Conservation (phyloP, 2,113 vertebrate species). For the Rhodinocichla rosea region DNA sequence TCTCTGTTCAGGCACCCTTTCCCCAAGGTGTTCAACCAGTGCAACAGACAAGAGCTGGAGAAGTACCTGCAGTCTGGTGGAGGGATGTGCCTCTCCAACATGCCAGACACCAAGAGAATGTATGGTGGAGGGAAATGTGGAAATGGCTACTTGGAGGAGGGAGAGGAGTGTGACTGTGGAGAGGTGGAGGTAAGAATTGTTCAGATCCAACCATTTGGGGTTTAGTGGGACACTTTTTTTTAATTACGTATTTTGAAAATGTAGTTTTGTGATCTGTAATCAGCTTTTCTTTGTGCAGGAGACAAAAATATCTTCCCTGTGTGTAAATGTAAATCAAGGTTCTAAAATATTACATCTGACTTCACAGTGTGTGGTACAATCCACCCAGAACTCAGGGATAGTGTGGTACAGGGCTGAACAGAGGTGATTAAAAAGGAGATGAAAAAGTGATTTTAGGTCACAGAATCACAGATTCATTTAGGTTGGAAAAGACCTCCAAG, state of each 20-base stretch:
- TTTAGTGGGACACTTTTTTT: background rate
- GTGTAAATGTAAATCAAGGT: background rate
- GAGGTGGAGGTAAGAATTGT: constrained; percentile 82
- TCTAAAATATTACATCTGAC: background rate
- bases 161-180: constrained; percentile 97
- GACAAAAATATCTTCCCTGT: background rate
- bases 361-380: background rate
- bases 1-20: constrained; percentile 83
- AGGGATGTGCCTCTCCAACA: constrained; percentile 95
- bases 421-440: background rate
- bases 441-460: background rate
- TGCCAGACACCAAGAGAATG: constrained; percentile 87
- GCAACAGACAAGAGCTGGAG: constrained; percentile 87
- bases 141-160: constrained; percentile 96
- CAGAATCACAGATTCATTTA: background rate
- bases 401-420: background rate
- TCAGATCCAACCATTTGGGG: background rate
- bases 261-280: background rate
- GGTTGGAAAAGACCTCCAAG: background rate
- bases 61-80: constrained; percentile 90
- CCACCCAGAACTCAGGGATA: background rate
- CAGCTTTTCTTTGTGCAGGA: background rate
- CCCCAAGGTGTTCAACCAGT: constrained; percentile 89
- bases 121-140: constrained; percentile 92
- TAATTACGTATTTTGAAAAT: background rate